Conservation (phyloP, 2,113 vertebrate species). For the Ptilorrhoa leucosticta region DNA sequence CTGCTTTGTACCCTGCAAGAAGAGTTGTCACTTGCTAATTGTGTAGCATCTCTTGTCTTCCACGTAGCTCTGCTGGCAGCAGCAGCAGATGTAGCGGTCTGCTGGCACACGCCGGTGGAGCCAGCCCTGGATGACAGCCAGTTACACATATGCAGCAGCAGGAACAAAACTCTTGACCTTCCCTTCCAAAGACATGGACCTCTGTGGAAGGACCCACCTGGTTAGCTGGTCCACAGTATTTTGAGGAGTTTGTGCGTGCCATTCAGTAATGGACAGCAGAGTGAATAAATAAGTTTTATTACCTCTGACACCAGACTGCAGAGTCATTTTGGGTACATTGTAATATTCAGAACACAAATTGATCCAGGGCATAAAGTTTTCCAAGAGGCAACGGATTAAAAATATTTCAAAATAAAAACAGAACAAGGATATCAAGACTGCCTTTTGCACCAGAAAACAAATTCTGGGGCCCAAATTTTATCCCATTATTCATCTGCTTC, state of each 20-base stretch:
- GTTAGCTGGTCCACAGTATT: background rate
- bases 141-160: background rate
- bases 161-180: background rate
- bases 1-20: background rate
- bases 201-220: background rate
- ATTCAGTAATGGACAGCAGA: background rate
- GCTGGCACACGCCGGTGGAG: fast-evolving
- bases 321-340: background rate
- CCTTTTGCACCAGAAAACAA: background rate
- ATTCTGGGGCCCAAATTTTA: background rate
- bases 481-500: background rate
- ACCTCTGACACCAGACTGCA: background rate
- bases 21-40: background rate
- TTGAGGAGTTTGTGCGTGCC: background rate
- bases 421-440: background rate
- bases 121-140: background rate
- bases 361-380: background rate
- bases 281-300: background rate
- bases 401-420: background rate
- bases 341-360: background rate
- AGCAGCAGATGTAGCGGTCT: background rate
- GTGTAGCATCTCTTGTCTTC: background rate
- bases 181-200: background rate
- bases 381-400: background rate
- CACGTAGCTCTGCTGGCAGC: background rate